These are phyloP conservation scores for Cathartes aura DNA, from an alignment of 2,113 vertebrate genomes.

Conservation along the genomic window DNA sequence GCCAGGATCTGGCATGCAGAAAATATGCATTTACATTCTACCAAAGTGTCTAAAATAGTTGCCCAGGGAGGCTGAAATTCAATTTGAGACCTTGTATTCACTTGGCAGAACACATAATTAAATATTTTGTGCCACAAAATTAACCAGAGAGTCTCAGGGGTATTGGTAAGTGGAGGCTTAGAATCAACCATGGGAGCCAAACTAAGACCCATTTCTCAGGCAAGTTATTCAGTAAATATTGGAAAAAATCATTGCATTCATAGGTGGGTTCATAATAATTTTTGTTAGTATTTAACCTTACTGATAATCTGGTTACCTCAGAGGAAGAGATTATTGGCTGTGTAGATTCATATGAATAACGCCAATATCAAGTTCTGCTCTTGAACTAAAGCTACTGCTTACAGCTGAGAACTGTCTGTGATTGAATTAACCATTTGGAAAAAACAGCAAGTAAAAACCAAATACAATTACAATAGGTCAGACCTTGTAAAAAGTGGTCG, in stretches of 20 bases:
- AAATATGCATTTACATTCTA: neutral
- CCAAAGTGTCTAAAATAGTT: slow-evolving; percentile 28
- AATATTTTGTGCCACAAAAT: slow-evolving; percentile 49
- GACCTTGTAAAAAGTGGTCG: neutral
- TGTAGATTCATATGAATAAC: neutral
- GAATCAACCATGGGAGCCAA: slow-evolving; percentile 14
- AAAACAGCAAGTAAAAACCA: neutral
- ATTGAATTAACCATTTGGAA: neutral
- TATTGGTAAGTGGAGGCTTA: neutral
- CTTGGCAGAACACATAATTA: slow-evolving; percentile 38
- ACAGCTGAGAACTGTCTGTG: neutral
- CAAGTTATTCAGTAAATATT: neutral
- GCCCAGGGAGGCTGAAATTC: slow-evolving; percentile 37
- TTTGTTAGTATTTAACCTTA: neutral
- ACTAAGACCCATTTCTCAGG: slow-evolving; percentile 30
- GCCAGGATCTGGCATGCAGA: neutral
- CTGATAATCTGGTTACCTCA: neutral
- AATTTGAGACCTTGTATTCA: slow-evolving; percentile 35
- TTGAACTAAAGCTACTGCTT: neutral
- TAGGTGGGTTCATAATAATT: neutral
- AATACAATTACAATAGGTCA: neutral
- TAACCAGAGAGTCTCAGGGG: slow-evolving; percentile 18
- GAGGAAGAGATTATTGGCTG: neutral
- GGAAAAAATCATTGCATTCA: neutral
- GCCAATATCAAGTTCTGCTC: neutral